These are phyloP conservation scores for Bugulina stolonifera DNA, from an alignment of 2,888 invertebrate species.

Conservation along the genomic window DNA sequence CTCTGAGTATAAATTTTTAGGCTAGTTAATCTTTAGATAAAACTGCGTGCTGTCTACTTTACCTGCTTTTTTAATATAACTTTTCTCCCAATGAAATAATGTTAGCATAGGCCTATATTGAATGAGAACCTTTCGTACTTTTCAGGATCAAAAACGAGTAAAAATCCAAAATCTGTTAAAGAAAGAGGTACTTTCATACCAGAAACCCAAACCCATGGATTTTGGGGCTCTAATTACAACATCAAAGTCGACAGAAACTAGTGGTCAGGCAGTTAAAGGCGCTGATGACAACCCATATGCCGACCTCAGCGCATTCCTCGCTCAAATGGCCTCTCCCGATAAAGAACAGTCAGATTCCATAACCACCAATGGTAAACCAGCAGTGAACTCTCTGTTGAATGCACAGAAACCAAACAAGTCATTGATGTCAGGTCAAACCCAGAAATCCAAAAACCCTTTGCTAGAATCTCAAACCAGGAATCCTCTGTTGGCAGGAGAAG, in stretches of 20 bases:
- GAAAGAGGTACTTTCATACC: slow-evolving; percentile 48
- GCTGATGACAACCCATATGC: slow-evolving; percentile 3
- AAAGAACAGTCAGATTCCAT: neutral
- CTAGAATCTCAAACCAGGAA: slow-evolving; percentile 1
- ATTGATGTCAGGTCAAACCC: neutral
- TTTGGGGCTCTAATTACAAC: slow-evolving; percentile 11
- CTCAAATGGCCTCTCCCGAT: slow-evolving; percentile 10
- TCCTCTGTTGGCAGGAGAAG: neutral
- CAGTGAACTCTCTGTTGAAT: neutral
- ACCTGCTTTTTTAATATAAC: too few relatives aligned
- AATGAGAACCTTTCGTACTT: too few relatives aligned
- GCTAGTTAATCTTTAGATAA: too few relatives aligned
- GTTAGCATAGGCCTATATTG: too few relatives aligned
- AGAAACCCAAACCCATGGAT: slow-evolving; percentile 35
- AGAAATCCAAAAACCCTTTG: neutral
- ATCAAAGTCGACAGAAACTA: slow-evolving; percentile 3
- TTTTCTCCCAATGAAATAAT: too few relatives aligned
- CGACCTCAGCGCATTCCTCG: slow-evolving; percentile 10
- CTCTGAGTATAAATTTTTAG: too few relatives aligned
- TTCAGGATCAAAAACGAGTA: slow-evolving; percentile 41
- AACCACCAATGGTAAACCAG: neutral
- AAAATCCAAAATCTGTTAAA: slow-evolving; percentile 45
- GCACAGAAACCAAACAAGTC: neutral
- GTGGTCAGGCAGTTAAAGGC: neutral
- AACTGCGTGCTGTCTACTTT: too few relatives aligned